A percentile compares a stretch with the other conserved stretches of the same genome.
These are phyloP conservation scores for Mus spretus DNA, from an alignment of 2,797 vertebrate species.

Conservation along the genomic window DNA sequence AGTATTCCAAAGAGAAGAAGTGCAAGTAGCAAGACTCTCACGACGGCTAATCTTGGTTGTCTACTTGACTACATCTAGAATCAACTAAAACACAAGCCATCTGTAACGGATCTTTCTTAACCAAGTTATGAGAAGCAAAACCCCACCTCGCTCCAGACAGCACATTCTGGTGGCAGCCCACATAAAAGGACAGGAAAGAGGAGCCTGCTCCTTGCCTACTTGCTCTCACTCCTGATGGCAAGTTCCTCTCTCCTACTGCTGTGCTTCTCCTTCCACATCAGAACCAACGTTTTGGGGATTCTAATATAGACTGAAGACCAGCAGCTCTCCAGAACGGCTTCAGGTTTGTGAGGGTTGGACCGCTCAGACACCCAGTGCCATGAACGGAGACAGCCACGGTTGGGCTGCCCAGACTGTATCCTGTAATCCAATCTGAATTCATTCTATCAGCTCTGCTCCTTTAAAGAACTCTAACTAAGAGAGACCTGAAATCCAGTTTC, in stretches of 20 bases:
- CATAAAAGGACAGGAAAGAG: background rate
- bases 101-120: background rate
- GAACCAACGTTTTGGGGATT: background rate
- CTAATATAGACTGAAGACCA: background rate
- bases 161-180: background rate
- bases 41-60: background rate
- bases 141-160: background rate
- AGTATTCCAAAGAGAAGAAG: constrained; percentile 27
- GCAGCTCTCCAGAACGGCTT: background rate
- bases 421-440: background rate
- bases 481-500: constrained; percentile 1
- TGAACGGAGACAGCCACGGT: background rate
- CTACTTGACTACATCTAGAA: background rate
- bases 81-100: background rate
- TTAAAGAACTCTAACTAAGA: background rate
- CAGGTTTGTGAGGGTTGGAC: background rate
- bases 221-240: background rate
- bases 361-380: background rate
- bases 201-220: background rate
- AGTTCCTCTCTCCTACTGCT: background rate
- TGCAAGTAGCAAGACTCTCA: background rate
- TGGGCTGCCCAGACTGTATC: background rate
- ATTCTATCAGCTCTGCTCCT: background rate
- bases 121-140: background rate
- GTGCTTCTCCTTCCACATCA: background rate